Evolutionary conservation across 2,888 invertebrate genomes (phyloP).

Genomic region (Agapostemon virescens): DNA sequence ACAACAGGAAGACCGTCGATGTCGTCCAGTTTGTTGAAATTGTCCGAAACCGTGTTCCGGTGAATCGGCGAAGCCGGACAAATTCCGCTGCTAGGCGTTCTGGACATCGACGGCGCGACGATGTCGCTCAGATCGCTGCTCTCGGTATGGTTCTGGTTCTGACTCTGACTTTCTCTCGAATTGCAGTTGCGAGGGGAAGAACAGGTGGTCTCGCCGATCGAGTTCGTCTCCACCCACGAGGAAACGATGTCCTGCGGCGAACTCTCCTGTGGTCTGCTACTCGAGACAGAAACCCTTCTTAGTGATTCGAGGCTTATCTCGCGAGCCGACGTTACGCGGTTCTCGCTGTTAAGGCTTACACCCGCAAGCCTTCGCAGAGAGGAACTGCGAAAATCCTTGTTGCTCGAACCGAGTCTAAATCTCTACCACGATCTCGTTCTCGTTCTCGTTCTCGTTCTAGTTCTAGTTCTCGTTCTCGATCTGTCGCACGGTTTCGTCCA

Average conservation of each 20-base stretch:
- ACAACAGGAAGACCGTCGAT: conserved; percentile 89
- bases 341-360: too few relatives aligned
- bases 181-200: conserved; percentile 66
- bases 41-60: conserved; percentile 75
- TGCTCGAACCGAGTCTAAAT: too few relatives aligned
- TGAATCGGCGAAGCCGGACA: conserved; percentile 83
- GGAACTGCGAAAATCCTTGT: too few relatives aligned
- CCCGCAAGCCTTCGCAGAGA: too few relatives aligned
- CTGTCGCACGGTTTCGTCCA: too few relatives aligned
- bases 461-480: too few relatives aligned
- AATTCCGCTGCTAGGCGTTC: conserved; percentile 83
- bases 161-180: conserved; percentile 69
- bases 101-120: conserved; percentile 81
- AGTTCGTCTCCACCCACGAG: conserved; percentile 67
- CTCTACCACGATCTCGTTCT: too few relatives aligned
- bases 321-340: too few relatives aligned
- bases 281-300: background rate
- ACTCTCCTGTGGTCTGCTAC: conserved; percentile 64
- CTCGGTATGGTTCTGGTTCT: conserved; percentile 69
- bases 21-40: conserved; percentile 82
- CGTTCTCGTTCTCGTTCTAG: too few relatives aligned
- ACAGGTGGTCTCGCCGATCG: conserved; percentile 55
- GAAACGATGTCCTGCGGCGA: conserved; percentile 66
- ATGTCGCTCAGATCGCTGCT: conserved; percentile 77
- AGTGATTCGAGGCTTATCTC: background rate